A percentile compares a stretch with the other conserved stretches of the same genome.
Conservation (phyloP, 2,888 invertebrate genomes). For the Chrysolina haemoptera region DNA sequence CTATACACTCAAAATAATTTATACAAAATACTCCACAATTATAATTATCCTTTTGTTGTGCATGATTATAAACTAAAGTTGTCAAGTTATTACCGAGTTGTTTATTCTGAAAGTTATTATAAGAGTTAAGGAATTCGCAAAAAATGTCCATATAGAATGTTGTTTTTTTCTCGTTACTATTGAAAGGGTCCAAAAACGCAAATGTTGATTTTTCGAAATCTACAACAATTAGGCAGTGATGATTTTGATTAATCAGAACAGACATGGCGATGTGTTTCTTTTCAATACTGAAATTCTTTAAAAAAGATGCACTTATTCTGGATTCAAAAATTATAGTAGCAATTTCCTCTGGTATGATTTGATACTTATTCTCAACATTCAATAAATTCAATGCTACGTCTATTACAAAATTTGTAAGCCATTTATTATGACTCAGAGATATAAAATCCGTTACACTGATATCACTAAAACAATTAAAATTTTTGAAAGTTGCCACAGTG, state of each 20-base stretch:
- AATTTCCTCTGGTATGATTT: slow-evolving; percentile 8
- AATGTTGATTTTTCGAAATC: not conserved
- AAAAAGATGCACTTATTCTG: not conserved
- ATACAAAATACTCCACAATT: not conserved
- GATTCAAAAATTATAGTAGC: not conserved
- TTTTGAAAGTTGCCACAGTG: not conserved
- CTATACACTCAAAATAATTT: not conserved
- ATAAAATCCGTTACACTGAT: not conserved
- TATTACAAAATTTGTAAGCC: slow-evolving; percentile 10
- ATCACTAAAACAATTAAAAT: not conserved
- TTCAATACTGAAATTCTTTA: not conserved
- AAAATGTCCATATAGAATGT: too few species aligned
- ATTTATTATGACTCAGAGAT: not conserved
- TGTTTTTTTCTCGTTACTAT: not conserved
- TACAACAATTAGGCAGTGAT: not conserved
- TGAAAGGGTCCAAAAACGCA: not conserved
- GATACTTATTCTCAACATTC: not conserved
- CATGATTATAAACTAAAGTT: not conserved
- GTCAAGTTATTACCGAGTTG: not conserved
- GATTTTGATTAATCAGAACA: not conserved
- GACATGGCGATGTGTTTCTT: not conserved
- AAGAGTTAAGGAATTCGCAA: not conserved
- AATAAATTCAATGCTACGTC: slow-evolving; percentile 14
- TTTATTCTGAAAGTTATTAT: not conserved
- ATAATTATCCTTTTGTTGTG: not conserved